phyloP scores from a whole-genome alignment of 2,888 invertebrate genomes.

The Eupithecia inturbata region DNA sequence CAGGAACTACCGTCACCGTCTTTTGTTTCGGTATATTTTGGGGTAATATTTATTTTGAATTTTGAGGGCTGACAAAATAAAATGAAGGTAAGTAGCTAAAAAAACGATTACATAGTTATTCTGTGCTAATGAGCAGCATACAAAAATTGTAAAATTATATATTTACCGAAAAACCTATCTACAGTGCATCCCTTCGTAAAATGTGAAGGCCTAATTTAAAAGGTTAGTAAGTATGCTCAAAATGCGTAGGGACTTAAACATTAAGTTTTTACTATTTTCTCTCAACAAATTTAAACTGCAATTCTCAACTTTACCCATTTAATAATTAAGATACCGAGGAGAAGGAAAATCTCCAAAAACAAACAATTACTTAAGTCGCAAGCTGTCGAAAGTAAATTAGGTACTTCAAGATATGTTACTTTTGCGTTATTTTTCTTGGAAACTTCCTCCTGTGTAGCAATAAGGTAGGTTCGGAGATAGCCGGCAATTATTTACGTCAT shows the following conservation, averaged over 20 bases:
- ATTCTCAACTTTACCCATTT: constrained; percentile 3
- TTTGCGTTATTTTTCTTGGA: constrained; percentile 56
- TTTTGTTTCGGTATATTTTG: neutral
- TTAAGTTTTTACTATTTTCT: neutral
- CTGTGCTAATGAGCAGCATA: no score
- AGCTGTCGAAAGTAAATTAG: constrained; percentile 53
- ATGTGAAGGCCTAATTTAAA: no score
- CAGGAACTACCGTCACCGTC: neutral
- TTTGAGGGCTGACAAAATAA: neutral
- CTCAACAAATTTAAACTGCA: neutral
- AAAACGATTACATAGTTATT: no score
- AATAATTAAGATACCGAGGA: constrained; percentile 27
- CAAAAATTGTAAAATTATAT: no score
- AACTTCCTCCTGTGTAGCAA: constrained; percentile 45
- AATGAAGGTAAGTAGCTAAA: no score
- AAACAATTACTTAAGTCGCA: constrained; percentile 35
- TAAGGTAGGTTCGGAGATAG: constrained; percentile 15
- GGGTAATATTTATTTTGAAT: neutral
- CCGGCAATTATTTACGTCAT: neutral
- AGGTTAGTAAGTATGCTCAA: no score
- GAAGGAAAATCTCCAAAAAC: constrained; percentile 30
- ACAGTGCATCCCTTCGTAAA: no score
- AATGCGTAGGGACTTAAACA: neutral
- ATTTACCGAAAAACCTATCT: no score
- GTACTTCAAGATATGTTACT: constrained; percentile 53